Conservation (phyloP, 1,140 invertebrate species). For the Drosophila teissieri region DNA sequence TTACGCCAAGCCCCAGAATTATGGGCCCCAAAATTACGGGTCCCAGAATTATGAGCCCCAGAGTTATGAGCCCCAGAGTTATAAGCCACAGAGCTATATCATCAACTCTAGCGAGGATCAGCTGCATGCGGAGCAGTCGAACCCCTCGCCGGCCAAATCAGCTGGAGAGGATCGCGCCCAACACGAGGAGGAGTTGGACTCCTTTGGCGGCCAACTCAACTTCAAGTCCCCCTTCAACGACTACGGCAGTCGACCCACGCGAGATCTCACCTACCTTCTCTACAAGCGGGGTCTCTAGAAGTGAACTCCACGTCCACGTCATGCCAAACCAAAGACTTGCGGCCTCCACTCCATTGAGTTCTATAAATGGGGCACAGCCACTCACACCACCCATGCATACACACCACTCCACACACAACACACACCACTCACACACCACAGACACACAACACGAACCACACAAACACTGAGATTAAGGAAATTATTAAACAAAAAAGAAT, state of each 20-base stretch:
- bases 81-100: slow-evolving; percentile 15
- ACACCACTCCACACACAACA: neutral
- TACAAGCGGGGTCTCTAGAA: slow-evolving; percentile 60
- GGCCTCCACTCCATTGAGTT: slow-evolving; percentile 5
- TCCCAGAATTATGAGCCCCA: neutral
- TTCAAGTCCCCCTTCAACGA: slow-evolving; percentile 71
- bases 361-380: slow-evolving; percentile 16
- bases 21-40: neutral
- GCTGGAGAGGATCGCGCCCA: neutral
- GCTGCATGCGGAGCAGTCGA: slow-evolving; percentile 47
- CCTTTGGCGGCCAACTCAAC: slow-evolving; percentile 51
- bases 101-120: slow-evolving; percentile 72
- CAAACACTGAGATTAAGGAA: neutral
- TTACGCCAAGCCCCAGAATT: neutral
- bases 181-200: slow-evolving; percentile 32
- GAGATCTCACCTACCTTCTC: slow-evolving; percentile 65
- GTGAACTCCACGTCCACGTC: too few species aligned
- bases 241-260: slow-evolving; percentile 66
- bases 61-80: neutral
- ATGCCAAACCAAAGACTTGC: neutral
- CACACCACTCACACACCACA: neutral
- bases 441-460: slow-evolving; percentile 5
- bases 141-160: slow-evolving; percentile 24
- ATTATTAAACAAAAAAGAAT: neutral
- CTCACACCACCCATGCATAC: neutral